These are phyloP conservation scores for Rhagologus leucostigma DNA, from an alignment of 2,113 vertebrate species.

Conservation along the genomic window DNA sequence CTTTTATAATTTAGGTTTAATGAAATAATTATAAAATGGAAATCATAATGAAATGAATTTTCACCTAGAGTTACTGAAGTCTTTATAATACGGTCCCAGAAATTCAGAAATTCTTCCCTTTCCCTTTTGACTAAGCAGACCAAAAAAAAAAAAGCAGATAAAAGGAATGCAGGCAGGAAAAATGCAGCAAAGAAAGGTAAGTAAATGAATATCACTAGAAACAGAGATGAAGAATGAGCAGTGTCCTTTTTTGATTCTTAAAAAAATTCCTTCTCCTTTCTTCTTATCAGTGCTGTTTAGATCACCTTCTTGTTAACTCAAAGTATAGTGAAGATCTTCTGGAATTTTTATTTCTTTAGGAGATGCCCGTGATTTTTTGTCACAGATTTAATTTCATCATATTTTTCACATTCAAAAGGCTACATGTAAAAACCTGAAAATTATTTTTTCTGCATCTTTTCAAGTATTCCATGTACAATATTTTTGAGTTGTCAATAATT, in stretches of 20 bases:
- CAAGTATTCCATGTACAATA: not conserved
- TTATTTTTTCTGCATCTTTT: not conserved
- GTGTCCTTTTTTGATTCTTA: not conserved
- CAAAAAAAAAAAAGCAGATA: not conserved
- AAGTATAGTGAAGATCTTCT: not conserved
- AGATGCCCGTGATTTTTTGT: not conserved
- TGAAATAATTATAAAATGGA: not conserved
- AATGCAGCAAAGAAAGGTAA: not conserved
- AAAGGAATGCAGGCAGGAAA: not conserved
- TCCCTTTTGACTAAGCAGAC: not conserved
- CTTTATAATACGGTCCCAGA: not conserved
- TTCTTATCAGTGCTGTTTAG: not conserved
- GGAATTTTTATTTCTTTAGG: not conserved
- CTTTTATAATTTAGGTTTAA: not conserved
- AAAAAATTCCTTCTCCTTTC: not conserved
- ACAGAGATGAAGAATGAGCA: not conserved
- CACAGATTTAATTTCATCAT: not conserved
- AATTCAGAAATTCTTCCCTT: not conserved
- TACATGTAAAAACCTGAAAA: not conserved
- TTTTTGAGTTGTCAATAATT: not conserved
- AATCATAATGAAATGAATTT: not conserved
- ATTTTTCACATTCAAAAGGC: not conserved
- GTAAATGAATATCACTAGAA: not conserved
- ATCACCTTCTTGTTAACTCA: not conserved
- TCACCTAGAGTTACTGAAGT: not conserved